Conservation (phyloP, 2,113 vertebrate genomes). For the Haemorhous mexicanus region DNA sequence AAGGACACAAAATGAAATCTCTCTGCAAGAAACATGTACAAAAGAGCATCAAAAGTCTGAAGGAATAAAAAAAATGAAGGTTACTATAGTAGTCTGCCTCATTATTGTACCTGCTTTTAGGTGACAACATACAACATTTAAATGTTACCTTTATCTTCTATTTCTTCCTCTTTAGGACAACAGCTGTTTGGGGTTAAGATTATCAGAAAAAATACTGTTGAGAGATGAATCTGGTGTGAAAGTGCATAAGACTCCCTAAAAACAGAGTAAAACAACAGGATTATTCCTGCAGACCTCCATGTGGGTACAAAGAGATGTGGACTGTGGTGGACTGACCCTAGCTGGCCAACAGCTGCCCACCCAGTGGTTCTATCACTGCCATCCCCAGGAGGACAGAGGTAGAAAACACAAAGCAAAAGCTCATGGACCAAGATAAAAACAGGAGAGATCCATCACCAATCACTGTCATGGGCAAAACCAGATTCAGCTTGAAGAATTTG, state of each 20-base stretch:
- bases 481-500: neutral
- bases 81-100: neutral
- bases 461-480: neutral
- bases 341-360: neutral
- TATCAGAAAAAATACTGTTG: neutral
- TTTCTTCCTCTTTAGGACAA: neutral
- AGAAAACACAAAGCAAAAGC: neutral
- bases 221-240: neutral
- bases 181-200: neutral
- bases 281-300: neutral
- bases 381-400: neutral
- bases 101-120: neutral
- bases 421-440: accelerated
- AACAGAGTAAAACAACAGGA: neutral
- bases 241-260: neutral
- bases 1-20: neutral
- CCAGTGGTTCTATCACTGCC: neutral
- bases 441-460: neutral
- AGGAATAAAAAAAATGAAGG: neutral
- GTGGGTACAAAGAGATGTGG: neutral
- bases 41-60: neutral
- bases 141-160: neutral
- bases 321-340: neutral
- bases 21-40: neutral
- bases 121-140: neutral